phyloP scores from a whole-genome alignment of 1,140 invertebrate genomes.

The Camponotus pennsylvanicus region DNA sequence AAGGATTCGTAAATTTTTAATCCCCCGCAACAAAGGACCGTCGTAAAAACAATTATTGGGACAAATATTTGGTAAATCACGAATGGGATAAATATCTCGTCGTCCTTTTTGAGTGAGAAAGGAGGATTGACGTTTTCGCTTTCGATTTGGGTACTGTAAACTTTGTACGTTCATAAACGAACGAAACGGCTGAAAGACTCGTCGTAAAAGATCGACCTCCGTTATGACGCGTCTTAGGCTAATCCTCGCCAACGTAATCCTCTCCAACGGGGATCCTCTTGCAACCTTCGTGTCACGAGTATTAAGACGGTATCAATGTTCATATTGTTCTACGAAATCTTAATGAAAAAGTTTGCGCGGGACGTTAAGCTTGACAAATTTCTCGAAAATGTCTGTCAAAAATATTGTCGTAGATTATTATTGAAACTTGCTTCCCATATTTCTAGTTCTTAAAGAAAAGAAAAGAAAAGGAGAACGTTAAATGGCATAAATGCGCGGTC shows the following conservation, averaged over 20 bases:
- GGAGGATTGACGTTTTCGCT: background rate
- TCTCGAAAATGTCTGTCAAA: too few species aligned
- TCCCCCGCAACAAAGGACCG: slow-evolving; percentile 66
- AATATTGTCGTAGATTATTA: too few species aligned
- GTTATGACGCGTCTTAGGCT: background rate
- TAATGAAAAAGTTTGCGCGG: background rate
- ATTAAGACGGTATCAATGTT: background rate
- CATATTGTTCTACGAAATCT: background rate
- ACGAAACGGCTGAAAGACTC: background rate
- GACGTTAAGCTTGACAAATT: too few species aligned
- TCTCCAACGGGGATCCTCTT: too few species aligned
- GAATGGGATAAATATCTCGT: slow-evolving; percentile 13
- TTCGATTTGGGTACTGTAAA: background rate
- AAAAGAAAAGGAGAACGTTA: too few species aligned
- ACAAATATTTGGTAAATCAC: slow-evolving; percentile 75
- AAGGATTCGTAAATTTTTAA: slow-evolving; percentile 71
- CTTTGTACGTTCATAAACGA: background rate
- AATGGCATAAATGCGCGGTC: background rate
- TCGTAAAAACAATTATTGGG: slow-evolving; percentile 78
- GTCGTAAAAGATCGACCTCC: background rate
- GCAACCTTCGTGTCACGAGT: background rate
- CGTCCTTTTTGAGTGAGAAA: background rate
- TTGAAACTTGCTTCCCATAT: too few species aligned
- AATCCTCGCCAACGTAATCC: background rate
- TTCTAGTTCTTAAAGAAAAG: background rate